Base-by-base conservation (phyloP, 2,113 vertebrate species). In the Bambusicola thoracicus region DNA sequence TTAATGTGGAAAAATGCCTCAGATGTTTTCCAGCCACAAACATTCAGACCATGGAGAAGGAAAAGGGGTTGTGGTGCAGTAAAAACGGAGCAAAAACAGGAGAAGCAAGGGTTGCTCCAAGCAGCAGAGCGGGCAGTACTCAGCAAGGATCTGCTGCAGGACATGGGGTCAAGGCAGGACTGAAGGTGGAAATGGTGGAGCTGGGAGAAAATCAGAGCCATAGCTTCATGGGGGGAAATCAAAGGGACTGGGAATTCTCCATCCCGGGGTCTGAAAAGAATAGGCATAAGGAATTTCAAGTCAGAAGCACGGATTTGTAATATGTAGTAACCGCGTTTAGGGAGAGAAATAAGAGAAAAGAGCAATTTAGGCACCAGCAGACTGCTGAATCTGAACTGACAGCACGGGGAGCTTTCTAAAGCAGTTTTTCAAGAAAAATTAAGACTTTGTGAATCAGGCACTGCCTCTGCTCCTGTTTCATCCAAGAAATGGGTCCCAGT, bases 401-500 rank as follows among this genome's bases (percentile, higher is more conserved):
- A 91, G 49, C 38, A 4, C 3, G 8, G 32, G 21, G 75, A 90
- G 9, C 34, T 62, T 81, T 83, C 46, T 74, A 67, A 75, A 59
- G 2, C 17, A 20, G 6, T 55, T 74, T 49, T 59, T 14, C 16
- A 81, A 83, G 46, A 74, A 51, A 83, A 92, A 51, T 12, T 7
- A 91, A 91, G 80, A 67, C 38, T 20, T 2, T 41, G 53, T 49
- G 68, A 87, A 91, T 53, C 53, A 85, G 53, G n/a, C 11, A 84
- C 34, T 83, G 72, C 73, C 32, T 83, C 81, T 21, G 53, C 72
- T 79, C 56, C 63, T 24, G 5, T 55, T 89, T 16, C 51, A 91
- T 81, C 56, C 73, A 77, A 93, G 72, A 83, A 92, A 72, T 5
- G 43, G 55, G 91, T 94, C 89, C 40, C 82, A 80, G 41, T 36